Evolutionary conservation across 2,888 invertebrate genomes (phyloP).

Genomic region (Drymonia ruficornis): DNA sequence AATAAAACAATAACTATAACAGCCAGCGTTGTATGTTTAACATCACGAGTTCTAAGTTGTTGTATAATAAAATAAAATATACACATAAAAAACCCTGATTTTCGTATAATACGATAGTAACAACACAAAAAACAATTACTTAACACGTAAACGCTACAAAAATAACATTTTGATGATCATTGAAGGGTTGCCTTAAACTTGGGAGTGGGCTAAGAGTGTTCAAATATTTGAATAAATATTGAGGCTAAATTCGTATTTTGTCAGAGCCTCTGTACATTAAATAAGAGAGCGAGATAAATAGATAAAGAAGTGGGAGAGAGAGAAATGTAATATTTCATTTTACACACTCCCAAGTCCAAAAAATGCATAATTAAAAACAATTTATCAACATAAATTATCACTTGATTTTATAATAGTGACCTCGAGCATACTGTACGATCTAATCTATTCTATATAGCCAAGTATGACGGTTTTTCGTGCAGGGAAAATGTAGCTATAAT

Average conservation of each 20-base stretch:
- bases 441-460: constrained; percentile 16
- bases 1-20: constrained; percentile 11
- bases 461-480: constrained; percentile 18
- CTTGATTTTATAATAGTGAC: constrained; percentile 21
- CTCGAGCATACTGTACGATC: constrained; percentile 37
- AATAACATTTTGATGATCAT: constrained; percentile 46
- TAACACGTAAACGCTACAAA: constrained; percentile 43
- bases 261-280: too few species aligned
- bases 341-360: neutral
- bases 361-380: constrained; percentile 6
- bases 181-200: neutral
- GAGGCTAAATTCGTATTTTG: too few species aligned
- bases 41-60: constrained; percentile 20
- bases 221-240: too few species aligned
- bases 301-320: neutral
- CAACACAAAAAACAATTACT: constrained; percentile 37
- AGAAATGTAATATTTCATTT: neutral
- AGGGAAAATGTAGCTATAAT: too few species aligned
- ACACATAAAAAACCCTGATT: constrained; percentile 7
- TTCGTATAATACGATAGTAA: constrained; percentile 11
- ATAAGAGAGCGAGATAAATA: neutral
- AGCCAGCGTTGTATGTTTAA: constrained; percentile 22
- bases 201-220: neutral
- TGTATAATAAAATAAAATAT: constrained; percentile 12
- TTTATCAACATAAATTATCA: constrained; percentile 24